These are phyloP conservation scores for Pipistrellus nathusii DNA, from an alignment of 2,797 vertebrate species.

Conservation along the genomic window DNA sequence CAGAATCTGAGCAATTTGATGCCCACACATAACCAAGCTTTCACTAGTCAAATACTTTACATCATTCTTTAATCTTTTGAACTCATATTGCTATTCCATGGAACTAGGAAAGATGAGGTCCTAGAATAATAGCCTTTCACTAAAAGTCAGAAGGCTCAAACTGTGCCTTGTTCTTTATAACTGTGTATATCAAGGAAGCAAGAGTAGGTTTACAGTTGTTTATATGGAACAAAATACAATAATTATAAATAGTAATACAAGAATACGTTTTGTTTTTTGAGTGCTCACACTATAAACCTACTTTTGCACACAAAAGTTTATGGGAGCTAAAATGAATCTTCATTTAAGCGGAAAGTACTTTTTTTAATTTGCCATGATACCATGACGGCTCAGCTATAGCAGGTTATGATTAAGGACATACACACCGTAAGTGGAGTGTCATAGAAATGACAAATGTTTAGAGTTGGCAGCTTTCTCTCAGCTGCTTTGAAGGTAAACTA, in stretches of 20 bases:
- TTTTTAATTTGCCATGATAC: neutral
- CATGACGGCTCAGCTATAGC: neutral
- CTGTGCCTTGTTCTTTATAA: neutral
- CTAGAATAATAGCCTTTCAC: neutral
- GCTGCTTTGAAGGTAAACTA: neutral
- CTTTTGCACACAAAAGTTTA: neutral
- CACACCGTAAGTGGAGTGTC: neutral
- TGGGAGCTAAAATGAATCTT: neutral
- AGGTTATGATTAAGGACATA: neutral
- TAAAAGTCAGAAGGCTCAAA: neutral
- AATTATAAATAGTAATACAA: too few relatives aligned
- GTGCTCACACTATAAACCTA: neutral
- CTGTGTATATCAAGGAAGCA: neutral
- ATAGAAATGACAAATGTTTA: constrained; percentile 19
- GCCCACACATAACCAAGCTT: neutral
- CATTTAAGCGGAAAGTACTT: neutral
- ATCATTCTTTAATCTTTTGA: neutral
- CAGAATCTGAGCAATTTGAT: neutral
- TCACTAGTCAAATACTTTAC: neutral
- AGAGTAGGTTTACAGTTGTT: neutral
- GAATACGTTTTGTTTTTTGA: too few relatives aligned
- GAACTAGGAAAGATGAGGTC: neutral
- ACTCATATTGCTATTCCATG: neutral
- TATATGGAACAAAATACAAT: too few relatives aligned
- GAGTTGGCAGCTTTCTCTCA: neutral